A percentile compares a stretch with the other conserved stretches of the same genome.
These are phyloP conservation scores for Maccullochella peelii DNA, from an alignment of 2,113 vertebrate species.

Conservation along the genomic window DNA sequence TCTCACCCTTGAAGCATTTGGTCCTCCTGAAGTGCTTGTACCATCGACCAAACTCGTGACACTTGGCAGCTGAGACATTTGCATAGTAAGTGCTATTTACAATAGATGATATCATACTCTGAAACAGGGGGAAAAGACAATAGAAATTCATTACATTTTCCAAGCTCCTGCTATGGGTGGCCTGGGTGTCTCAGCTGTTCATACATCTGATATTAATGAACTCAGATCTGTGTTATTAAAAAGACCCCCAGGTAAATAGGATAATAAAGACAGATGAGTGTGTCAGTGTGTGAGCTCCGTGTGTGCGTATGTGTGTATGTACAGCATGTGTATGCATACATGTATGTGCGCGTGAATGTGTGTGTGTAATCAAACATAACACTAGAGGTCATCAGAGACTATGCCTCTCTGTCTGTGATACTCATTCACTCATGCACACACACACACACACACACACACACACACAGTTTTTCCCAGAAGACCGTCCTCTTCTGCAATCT, in stretches of 20 bases:
- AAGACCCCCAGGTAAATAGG: conserved; percentile 79
- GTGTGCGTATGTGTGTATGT: conserved; percentile 18
- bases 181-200: conserved; percentile 75
- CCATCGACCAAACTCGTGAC: conserved; percentile 99
- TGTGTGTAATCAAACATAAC: conserved; percentile 60
- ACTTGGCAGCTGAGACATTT: conserved; percentile 98
- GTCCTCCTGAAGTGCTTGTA: conserved; percentile 99
- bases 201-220: conserved; percentile 80
- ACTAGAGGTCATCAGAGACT: conserved; percentile 74
- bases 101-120: conserved; percentile 98
- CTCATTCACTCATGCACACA: conserved; percentile 36
- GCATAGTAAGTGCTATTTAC: conserved; percentile 99
- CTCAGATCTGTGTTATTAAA: conserved; percentile 81
- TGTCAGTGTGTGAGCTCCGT: conserved; percentile 52
- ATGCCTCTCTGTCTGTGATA: conserved; percentile 36
- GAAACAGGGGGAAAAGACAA: conserved; percentile 66
- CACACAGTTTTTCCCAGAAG: conserved; percentile 65
- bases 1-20: conserved; percentile 96
- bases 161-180: conserved; percentile 62
- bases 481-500: conserved; percentile 78
- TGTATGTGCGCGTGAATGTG: conserved; percentile 18
- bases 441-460: conserved; percentile 44
- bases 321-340: conserved; percentile 6
- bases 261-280: conserved; percentile 81
- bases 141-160: conserved; percentile 73